phyloP scores from a whole-genome alignment of 2,888 invertebrate genomes.

The Leuctra nigra region DNA sequence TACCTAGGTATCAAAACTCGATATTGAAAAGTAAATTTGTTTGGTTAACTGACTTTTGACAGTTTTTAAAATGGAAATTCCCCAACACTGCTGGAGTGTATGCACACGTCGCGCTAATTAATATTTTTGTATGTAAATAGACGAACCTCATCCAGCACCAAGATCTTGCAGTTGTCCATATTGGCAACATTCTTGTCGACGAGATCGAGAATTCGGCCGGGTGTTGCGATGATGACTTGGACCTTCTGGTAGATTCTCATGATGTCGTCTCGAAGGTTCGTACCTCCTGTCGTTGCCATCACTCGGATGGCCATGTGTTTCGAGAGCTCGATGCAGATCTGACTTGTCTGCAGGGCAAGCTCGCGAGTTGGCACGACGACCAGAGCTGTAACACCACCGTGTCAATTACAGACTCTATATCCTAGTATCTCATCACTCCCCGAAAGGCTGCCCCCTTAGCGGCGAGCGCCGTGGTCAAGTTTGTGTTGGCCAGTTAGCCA shows the following conservation, averaged over 20 bases:
- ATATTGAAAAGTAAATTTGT: no score
- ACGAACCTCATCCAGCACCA: slow-evolving; percentile 86
- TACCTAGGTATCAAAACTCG: no score
- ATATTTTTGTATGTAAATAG: no score
- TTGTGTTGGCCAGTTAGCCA: not conserved
- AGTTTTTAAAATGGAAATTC: no score
- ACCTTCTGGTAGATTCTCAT: slow-evolving; percentile 99
- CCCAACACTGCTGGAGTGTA: no score
- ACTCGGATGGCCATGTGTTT: slow-evolving; percentile 96
- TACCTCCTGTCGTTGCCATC: slow-evolving; percentile 99
- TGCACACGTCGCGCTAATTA: no score
- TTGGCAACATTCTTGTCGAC: slow-evolving; percentile 92
- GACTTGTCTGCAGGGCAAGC: slow-evolving; percentile 96
- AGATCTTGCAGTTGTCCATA: slow-evolving; percentile 92
- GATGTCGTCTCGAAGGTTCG: slow-evolving; percentile 95
- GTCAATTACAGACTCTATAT: not conserved
- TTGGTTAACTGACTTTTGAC: no score
- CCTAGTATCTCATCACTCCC: no score
- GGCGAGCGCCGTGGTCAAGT: no score
- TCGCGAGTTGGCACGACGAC: slow-evolving; percentile 98
- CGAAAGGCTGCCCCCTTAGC: no score
- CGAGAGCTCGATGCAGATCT: slow-evolving; percentile 97
- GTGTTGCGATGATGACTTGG: slow-evolving; percentile 98
- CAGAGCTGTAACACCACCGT: slow-evolving; percentile 52
- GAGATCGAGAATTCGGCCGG: slow-evolving; percentile 97